These are phyloP conservation scores for Pteronura brasiliensis DNA, from an alignment of 2,113 vertebrate genomes.

Conservation along the genomic window DNA sequence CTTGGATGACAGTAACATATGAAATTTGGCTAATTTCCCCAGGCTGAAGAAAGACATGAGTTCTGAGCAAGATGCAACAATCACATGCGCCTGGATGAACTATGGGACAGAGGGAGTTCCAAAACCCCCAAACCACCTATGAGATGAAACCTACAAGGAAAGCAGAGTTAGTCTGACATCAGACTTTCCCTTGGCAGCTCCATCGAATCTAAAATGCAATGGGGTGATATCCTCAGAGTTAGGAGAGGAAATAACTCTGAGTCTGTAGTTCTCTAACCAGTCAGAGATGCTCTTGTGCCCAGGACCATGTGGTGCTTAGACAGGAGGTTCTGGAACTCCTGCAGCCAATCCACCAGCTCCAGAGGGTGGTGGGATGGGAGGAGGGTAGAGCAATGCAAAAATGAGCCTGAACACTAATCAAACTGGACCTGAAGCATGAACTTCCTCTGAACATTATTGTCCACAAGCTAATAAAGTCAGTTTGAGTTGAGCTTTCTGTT, in stretches of 20 bases:
- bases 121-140: not conserved
- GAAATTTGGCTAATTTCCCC: not conserved
- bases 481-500: not conserved
- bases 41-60: not conserved
- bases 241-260: not conserved
- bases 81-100: not conserved
- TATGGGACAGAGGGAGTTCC: not conserved
- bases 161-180: not conserved
- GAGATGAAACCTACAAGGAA: not conserved
- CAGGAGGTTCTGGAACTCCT: not conserved
- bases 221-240: not conserved
- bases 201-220: accelerated
- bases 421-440: not conserved
- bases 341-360: too few relatives aligned
- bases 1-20: too few relatives aligned
- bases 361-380: not conserved
- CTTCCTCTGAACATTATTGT: too few relatives aligned
- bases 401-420: not conserved
- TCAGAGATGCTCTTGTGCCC: not conserved
- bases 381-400: not conserved
- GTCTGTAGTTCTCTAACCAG: not conserved
- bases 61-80: not conserved
- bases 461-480: not conserved
- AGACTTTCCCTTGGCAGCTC: not conserved
- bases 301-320: too few relatives aligned